phyloP scores from a whole-genome alignment of 1,140 invertebrate species.

The Penaeus japonicus region DNA sequence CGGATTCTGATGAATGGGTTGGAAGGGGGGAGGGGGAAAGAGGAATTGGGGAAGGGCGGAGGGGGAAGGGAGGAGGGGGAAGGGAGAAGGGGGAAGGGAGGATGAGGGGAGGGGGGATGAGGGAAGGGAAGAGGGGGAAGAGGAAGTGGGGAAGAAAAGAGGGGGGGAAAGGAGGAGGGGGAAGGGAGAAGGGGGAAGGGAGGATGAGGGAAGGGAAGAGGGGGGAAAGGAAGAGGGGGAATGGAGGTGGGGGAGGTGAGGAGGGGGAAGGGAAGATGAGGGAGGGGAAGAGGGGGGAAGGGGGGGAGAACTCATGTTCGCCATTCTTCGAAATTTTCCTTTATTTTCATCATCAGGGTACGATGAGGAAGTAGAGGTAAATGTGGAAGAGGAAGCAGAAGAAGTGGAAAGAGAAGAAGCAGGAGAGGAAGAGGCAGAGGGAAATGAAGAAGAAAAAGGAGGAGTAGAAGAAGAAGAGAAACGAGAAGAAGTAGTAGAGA shows the following conservation, averaged over 20 bases:
- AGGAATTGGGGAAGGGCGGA: not conserved
- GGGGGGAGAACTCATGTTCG: not conserved
- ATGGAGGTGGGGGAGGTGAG: not conserved
- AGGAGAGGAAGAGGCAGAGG: not conserved
- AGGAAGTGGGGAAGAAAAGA: too few species aligned
- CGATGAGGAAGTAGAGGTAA: not conserved
- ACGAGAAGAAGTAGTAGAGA: not conserved
- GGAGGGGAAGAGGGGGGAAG: not conserved
- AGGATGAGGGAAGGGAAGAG: not conserved
- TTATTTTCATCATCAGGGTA: not conserved
- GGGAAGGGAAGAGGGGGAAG: too few species aligned
- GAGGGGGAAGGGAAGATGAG: not conserved
- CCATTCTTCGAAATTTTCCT: not conserved
- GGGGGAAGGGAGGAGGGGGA: not conserved
- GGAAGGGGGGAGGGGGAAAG: not conserved
- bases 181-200: not conserved
- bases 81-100: not conserved
- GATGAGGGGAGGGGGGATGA: not conserved
- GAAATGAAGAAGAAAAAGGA: not conserved
- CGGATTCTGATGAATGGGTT: too few species aligned
- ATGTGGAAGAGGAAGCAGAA: not conserved
- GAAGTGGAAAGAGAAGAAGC: constrained; percentile 9
- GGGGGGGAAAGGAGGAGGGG: not conserved
- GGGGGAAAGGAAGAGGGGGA: not conserved
- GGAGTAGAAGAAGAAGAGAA: not conserved